Evolutionary conservation across 1,140 invertebrate genomes (phyloP), one percentile per base, ranked within the genome.

Genomic region (Gonioctena quinquepunctata): DNA sequence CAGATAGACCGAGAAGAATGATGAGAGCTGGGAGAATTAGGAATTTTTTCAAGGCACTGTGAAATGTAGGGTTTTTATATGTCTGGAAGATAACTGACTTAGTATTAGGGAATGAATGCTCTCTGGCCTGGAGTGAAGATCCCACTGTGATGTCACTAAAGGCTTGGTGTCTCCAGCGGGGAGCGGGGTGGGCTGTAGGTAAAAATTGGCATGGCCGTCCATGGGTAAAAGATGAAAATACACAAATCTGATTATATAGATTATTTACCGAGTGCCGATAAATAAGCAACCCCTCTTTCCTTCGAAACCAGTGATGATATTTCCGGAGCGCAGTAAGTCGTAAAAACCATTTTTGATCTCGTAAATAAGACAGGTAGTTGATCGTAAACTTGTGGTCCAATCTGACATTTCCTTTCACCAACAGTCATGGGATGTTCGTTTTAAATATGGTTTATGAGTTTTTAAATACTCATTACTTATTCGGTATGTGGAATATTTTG

Each of bases 141-240:
- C 21, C 16, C n/a, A 22, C 33, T 23, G 23, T 68, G 66, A 68
- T 68, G 66, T 68, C 66, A 76, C 70, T 69, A 63, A 49, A 79
- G 79, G 79, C 76, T 79, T 79, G 77, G 79, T 80, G 69, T 50
- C 23, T 69, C 52, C 71, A 67, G 61, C 71, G 67, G 61, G 70
- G 67, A 66, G 68, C 67, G 68, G 75, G 72, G 75, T 70, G 66
- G 59, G 72, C 70, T 73, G 69, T 69, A 64, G 67, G 75, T 73
- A 74, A 78, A 81, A 82, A 80, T 81, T 82, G 76, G 80, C 78
- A 82, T 82, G 81, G 81, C 79, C 74, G 81, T 78, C 73, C 64
- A 67, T 78, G 64, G 63, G 54, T 73, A 56, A n/a, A 42, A 42
- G 67, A 75, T 70, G 70, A 73, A 76, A 72, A 76, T 75, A 77